phyloP scores from a whole-genome alignment of 2,113 vertebrate genomes.

The Phylloscopus whistleri region DNA sequence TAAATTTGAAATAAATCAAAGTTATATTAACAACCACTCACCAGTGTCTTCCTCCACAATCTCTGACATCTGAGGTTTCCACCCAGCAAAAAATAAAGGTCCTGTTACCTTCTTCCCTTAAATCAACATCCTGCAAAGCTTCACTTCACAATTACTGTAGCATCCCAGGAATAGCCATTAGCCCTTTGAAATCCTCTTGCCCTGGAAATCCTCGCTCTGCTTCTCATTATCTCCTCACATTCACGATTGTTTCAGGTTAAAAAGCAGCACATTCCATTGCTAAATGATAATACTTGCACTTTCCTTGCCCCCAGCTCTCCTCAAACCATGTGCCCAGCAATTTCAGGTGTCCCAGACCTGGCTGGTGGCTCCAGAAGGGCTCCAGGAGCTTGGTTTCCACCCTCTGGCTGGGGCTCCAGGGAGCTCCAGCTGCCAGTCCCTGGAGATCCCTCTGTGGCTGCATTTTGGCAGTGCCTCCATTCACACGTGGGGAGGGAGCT shows the following conservation, averaged over 20 bases:
- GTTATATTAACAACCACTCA: neutral
- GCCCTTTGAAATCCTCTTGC: constrained; percentile 62
- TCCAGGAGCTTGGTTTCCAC: neutral
- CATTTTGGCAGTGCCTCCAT: neutral
- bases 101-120: neutral
- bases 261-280: constrained; percentile 29
- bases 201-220: constrained; percentile 59
- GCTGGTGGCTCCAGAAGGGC: neutral
- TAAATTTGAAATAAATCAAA: neutral
- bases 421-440: neutral
- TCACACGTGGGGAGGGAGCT: neutral
- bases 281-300: constrained; percentile 7
- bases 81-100: neutral
- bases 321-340: neutral
- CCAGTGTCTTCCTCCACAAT: neutral
- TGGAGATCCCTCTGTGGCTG: neutral
- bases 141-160: constrained; percentile 20
- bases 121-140: neutral
- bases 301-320: neutral
- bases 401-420: neutral
- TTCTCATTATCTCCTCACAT: constrained; percentile 53
- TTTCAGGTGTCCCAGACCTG: neutral
- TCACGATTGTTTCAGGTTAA: constrained; percentile 38
- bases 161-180: constrained; percentile 25
- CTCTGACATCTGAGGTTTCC: neutral